These are phyloP conservation scores for Melipona quadrifasciata DNA, from an alignment of 1,140 invertebrate species.

Conservation along the genomic window DNA sequence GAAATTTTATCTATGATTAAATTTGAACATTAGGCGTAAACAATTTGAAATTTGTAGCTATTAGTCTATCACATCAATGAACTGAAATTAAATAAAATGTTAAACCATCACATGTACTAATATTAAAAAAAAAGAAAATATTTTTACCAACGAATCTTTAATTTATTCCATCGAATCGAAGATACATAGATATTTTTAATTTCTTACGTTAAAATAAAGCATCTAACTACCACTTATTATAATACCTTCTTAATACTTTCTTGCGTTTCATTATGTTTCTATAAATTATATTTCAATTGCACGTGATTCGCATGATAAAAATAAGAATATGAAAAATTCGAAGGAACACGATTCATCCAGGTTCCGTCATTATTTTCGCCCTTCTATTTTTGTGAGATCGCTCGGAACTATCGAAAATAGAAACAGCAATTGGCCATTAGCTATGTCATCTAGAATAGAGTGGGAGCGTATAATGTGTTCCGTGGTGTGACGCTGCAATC, in stretches of 20 bases:
- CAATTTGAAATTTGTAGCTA: background rate
- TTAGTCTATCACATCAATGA: background rate
- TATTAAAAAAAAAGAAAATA: background rate
- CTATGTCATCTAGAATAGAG: slow-evolving; percentile 23
- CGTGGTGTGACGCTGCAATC: slow-evolving; percentile 12
- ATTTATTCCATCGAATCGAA: background rate
- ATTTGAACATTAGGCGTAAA: background rate
- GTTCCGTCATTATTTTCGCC: background rate
- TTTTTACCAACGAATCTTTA: background rate
- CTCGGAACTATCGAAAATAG: background rate
- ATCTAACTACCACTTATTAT: background rate
- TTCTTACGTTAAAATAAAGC: background rate
- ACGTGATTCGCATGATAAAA: background rate
- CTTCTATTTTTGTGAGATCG: background rate
- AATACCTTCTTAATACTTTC: background rate
- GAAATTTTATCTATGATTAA: background rate
- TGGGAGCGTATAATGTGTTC: background rate
- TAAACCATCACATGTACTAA: background rate
- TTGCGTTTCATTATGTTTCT: background rate
- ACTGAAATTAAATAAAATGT: background rate
- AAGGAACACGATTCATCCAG: background rate
- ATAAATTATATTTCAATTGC: background rate
- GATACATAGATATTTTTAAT: background rate
- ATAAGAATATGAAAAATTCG: background rate
- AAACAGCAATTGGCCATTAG: slow-evolving; percentile 36